phyloP scores from a whole-genome alignment of 2,797 vertebrate species.

The Cephalopachus bancanus region DNA sequence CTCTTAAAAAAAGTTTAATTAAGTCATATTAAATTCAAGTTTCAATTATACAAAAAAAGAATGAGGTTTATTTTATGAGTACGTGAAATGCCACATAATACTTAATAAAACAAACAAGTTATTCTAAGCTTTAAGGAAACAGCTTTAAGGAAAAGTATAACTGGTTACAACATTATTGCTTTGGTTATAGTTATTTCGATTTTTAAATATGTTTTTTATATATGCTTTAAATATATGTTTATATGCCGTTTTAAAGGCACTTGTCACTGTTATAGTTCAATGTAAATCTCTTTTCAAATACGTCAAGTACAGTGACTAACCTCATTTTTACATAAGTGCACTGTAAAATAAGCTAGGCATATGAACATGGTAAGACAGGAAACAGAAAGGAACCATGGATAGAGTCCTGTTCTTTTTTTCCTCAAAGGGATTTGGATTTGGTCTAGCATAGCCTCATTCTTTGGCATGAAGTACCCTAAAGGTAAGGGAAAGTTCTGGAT shows the following conservation, averaged over 20 bases:
- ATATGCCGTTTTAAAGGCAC: slow-evolving; percentile 30
- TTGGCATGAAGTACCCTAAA: slow-evolving; percentile 22
- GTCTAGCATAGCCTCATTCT: slow-evolving; percentile 23
- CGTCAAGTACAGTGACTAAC: neutral
- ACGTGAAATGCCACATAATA: slow-evolving; percentile 19
- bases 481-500: slow-evolving; percentile 32
- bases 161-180: slow-evolving; percentile 42
- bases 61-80: slow-evolving; percentile 53
- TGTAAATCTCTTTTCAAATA: slow-evolving; percentile 49
- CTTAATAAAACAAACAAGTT: slow-evolving; percentile 32
- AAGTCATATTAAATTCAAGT: slow-evolving; percentile 57
- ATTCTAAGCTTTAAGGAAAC: slow-evolving; percentile 51
- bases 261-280: slow-evolving; percentile 41
- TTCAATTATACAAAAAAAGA: slow-evolving; percentile 54
- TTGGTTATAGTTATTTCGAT: slow-evolving; percentile 18
- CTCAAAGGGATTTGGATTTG: slow-evolving; percentile 47
- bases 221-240: slow-evolving; percentile 55
- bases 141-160: slow-evolving; percentile 60
- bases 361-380: slow-evolving; percentile 31
- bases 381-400: slow-evolving; percentile 29
- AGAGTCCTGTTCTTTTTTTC: slow-evolving; percentile 38
- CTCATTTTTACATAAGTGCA: slow-evolving; percentile 50
- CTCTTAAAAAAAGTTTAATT: slow-evolving; percentile 89
- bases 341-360: slow-evolving; percentile 32
- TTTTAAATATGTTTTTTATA: slow-evolving; percentile 27